Percentiles rank a stretch among this genome's conserved stretches.
Evolutionary conservation across 2,888 invertebrate species (phyloP).

Genomic region (Ectobius pallidus): DNA sequence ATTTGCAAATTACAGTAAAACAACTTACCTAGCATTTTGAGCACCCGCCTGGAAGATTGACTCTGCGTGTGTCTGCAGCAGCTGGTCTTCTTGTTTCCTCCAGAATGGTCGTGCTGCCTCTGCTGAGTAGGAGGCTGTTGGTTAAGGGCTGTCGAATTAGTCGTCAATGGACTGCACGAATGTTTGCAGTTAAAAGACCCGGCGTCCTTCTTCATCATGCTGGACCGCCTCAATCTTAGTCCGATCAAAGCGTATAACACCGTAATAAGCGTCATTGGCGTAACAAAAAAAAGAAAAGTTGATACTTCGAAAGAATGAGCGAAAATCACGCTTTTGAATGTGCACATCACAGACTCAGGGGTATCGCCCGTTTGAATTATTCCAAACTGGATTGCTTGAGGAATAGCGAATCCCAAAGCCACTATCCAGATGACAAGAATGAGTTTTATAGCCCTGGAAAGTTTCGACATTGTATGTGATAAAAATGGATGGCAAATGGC

Average conservation of each 20-base stretch:
- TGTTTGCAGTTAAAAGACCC: constrained; percentile 22
- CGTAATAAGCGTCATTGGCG: constrained; percentile 66
- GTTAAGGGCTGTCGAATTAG: neutral
- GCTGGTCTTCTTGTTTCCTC: neutral
- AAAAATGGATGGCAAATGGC: constrained; percentile 73
- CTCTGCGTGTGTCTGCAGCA: constrained; percentile 45
- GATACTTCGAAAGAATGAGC: constrained; percentile 64
- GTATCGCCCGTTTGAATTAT: constrained; percentile 57
- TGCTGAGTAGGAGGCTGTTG: neutral
- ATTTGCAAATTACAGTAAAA: neutral
- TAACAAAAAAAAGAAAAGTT: constrained; percentile 66
- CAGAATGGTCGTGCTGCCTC: neutral
- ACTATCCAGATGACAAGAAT: constrained; percentile 76
- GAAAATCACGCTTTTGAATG: constrained; percentile 58
- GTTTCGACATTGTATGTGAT: constrained; percentile 81
- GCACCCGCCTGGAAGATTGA: constrained; percentile 69
- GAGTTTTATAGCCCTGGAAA: constrained; percentile 80
- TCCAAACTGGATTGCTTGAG: constrained; percentile 82
- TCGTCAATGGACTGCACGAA: neutral
- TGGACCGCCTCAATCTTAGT: constrained; percentile 58
- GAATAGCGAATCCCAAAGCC: constrained; percentile 74
- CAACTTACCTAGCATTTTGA: constrained; percentile 77
- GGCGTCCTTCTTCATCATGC: constrained; percentile 5
- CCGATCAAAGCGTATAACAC: constrained; percentile 62
- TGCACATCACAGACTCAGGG: constrained; percentile 52